Evolutionary conservation across 2,888 invertebrate species (phyloP), one percentile per base, ranked within the genome.

Genomic region (Lamellibrachia satsuma): DNA sequence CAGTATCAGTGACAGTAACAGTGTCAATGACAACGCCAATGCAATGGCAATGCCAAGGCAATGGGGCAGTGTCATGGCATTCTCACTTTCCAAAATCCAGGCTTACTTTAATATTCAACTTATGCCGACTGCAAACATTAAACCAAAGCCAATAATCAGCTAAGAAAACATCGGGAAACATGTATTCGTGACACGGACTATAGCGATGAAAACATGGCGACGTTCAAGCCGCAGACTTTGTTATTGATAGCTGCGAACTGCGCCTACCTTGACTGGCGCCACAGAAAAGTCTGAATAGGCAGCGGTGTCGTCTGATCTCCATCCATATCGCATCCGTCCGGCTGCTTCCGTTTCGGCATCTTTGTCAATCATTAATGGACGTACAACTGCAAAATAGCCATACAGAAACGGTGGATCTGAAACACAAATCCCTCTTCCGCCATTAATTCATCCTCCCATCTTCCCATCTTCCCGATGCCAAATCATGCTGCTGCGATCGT

Each of bases 231-330:
- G 75, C 75, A 75, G 75, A 75, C 75, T 75, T 4, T n/a, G 75
- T 75, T 75, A 75, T 15, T 75, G 51, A 75, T 11, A 22, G 52
- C 52, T 52, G n/a, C 11, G 15, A 11, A 90, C 90, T 39, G 39
- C 39, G 11, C 92, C 93, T 94, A 98, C 98, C 98, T 97, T 94
- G 99, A 98, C 97, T 99, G 99, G 95, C 98, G 97, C 99, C 99
- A 99, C 93, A 99, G 97, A 97, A 99, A 99, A 95, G 98, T 98
- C 97, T 99, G 99, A 93, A 99, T 98, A 1, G 99, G 98, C 94
- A 99, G 98, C 0, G 99, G 99, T 94, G 99, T 97, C 93, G 95
- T 95, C 91, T 95, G 94, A 92, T 96, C 96, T 52, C 95, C 94
- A 52, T 95, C 96, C 93, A 94, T 52, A 92, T 95, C 95, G 90